These are phyloP conservation scores for Chelon labrosus DNA, from an alignment of 2,797 vertebrate genomes.

Conservation along the genomic window DNA sequence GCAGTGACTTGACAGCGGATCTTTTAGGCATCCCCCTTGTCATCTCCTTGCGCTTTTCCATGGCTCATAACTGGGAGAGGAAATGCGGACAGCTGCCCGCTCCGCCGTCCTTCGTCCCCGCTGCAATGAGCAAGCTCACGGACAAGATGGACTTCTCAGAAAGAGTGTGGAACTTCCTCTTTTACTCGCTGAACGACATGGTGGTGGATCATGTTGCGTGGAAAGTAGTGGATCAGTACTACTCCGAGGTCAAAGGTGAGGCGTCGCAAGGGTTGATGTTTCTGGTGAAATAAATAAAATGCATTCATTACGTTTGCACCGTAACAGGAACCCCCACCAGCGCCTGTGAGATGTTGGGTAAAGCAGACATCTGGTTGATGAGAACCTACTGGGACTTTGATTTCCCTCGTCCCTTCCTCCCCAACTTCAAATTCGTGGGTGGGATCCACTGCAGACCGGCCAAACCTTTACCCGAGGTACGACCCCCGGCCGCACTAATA, in stretches of 20 bases:
- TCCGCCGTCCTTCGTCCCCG: constrained; percentile 84
- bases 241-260: constrained; percentile 80
- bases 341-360: constrained; percentile 88
- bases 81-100: constrained; percentile 85
- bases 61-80: constrained; percentile 81
- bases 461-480: constrained; percentile 90
- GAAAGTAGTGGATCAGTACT: constrained; percentile 79
- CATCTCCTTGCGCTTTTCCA: constrained; percentile 84
- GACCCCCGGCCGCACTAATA: neutral
- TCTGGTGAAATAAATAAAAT: too few species aligned
- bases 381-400: constrained; percentile 96
- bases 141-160: constrained; percentile 87
- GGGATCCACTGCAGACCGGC: constrained; percentile 93
- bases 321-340: constrained; percentile 67
- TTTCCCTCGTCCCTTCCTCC: constrained; percentile 90
- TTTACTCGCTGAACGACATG: constrained; percentile 72
- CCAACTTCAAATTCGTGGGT: constrained; percentile 94
- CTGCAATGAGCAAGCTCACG: constrained; percentile 86
- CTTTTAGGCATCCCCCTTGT: constrained; percentile 85
- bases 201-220: neutral
- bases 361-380: constrained; percentile 93
- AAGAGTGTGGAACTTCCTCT: constrained; percentile 86
- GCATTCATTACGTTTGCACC: neutral
- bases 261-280: too few species aligned
- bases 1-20: constrained; percentile 88